Evolutionary conservation across 1,140 invertebrate species (phyloP).

Genomic region (Dendrolimus kikuchii): DNA sequence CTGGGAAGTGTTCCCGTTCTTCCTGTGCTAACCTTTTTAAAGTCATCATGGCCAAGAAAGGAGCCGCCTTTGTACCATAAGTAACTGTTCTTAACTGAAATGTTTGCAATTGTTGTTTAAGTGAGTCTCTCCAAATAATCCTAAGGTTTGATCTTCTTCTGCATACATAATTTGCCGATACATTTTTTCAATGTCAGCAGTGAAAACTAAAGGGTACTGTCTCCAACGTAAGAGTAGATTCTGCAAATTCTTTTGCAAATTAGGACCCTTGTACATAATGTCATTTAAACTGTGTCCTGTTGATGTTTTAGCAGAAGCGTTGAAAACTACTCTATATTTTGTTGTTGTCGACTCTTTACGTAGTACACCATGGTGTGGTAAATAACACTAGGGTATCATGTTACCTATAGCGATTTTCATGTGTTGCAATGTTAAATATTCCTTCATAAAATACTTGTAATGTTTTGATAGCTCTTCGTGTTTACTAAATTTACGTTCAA

Average conservation of each 20-base stretch:
- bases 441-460: conserved; percentile 13
- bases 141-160: conserved; percentile 6
- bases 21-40: conserved; percentile 3
- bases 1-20: not conserved
- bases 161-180: conserved; percentile 3
- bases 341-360: conserved; percentile 13
- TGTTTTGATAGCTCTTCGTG: conserved; percentile 7
- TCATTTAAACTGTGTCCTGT: conserved; percentile 8
- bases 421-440: conserved; percentile 12
- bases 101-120: conserved; percentile 1
- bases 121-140: conserved; percentile 6
- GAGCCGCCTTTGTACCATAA: conserved; percentile 7
- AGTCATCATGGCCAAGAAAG: conserved; percentile 6
- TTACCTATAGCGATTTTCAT: conserved; percentile 7
- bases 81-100: conserved; percentile 6
- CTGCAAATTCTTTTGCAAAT: conserved; percentile 10
- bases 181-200: conserved; percentile 10
- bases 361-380: conserved; percentile 16
- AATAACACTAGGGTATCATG: conserved; percentile 5
- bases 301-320: conserved; percentile 6
- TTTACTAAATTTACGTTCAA: conserved; percentile 11
- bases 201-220: conserved; percentile 4
- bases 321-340: conserved; percentile 13
- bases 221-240: conserved; percentile 4
- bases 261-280: conserved; percentile 8